phyloP scores from a whole-genome alignment of 2,797 vertebrate species.

The Arctocebus calabarensis region DNA sequence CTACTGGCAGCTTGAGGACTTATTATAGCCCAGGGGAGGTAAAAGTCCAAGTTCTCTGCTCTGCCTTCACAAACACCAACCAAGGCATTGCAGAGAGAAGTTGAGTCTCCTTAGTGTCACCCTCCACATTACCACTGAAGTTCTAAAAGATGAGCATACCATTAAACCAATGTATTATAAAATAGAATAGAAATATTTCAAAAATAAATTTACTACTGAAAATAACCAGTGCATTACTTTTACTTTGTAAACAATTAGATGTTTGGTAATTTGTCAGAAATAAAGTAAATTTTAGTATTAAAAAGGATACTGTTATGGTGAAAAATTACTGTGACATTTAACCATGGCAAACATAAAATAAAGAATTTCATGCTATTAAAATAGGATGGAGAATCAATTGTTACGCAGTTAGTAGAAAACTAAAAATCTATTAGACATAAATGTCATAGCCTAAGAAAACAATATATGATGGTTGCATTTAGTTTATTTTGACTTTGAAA shows the following conservation, averaged over 20 bases:
- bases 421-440: background rate
- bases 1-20: background rate
- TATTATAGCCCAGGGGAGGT: background rate
- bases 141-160: background rate
- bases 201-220: background rate
- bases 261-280: background rate
- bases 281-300: background rate
- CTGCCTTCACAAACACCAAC: background rate
- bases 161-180: background rate
- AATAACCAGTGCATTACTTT: background rate
- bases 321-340: constrained; percentile 49
- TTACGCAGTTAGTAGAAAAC: constrained; percentile 4
- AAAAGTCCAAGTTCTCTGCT: background rate
- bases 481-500: constrained; percentile 49
- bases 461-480: background rate
- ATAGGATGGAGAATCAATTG: background rate
- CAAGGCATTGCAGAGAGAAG: background rate
- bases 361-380: constrained; percentile 14
- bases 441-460: constrained; percentile 37
- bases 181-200: background rate
- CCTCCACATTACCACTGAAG: no score
- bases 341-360: background rate
- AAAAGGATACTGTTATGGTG: background rate
- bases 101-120: background rate
- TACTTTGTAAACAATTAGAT: background rate